Evolutionary conservation across 2,888 invertebrate genomes (phyloP), one percentile per base, ranked within the genome.

Genomic region (Hydroisotoma schaefferi): DNA sequence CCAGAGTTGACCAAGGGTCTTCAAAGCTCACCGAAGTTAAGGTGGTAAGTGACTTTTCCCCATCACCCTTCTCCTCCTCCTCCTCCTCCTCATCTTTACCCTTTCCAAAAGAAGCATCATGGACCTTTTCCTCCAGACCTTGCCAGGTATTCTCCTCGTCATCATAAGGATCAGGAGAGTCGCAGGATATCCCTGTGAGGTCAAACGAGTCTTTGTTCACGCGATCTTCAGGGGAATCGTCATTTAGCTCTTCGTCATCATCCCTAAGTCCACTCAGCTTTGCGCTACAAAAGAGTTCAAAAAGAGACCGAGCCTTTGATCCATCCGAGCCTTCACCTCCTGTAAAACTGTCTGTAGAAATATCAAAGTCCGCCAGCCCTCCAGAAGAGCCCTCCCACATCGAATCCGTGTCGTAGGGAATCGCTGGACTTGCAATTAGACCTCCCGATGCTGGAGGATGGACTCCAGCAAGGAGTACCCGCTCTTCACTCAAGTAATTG

Each of bases 261-360:
- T 47, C 47, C 12, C 26, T 25, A 47, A 47, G 23, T 25, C 23
- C 10, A 23, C 6, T 23, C 20, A 25, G 6, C 25, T 47, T 47
- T 8, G 18, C 47, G 26, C 23, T 18, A 33, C 67, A 67, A 48
- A 62, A 67, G 60, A 67, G 62, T 60, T 67, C 67, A 58, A 67
- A 67, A n/a, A 64, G 57, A 1, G 64, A 44, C 25, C 61, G 63
- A 3, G 67, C 59, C 33, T 67, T 67, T 26, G 62, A 61, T 26
- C 58, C 54, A 15, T 64, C 62, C 40, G 57, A 63, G 25, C 63
- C 60, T 23, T 67, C 67, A 6, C 18, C 25, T 20, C 26, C 23
- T 8, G 6, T 22, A 25, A 47, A 26, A 26, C 10, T 25, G n/a
- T 47, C 47, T 8, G 47, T 26, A 20, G 6, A 6, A 10, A 8